Evolutionary conservation across 1,140 invertebrate genomes (phyloP), one percentile per base, ranked within the genome.

Genomic region (Paramacrobiotus metropolitanus): DNA sequence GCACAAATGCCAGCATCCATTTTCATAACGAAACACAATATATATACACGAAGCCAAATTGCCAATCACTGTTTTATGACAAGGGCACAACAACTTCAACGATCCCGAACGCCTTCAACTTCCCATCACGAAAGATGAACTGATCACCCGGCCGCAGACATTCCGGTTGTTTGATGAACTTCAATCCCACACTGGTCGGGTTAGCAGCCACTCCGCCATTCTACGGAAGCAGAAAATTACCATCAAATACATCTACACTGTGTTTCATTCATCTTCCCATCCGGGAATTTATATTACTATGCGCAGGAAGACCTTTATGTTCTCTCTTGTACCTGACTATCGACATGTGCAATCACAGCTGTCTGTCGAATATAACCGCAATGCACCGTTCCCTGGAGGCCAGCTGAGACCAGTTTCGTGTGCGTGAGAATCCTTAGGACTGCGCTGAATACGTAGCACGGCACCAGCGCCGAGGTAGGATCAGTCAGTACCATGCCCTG

Each of bases 341-440:
- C 48, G 4, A 84, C 83, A 21, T 78, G 81, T 55, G 80, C 81
- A 28, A 92, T 82, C 24, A 93, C 82, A 21, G 87, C 90, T 0
- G 90, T 95, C 74, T 96, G 93, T 9, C 89, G 75, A 20, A 97
- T 85, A 69, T 90, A 95, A 1, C 88, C 90, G 62, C 95, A 85
- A 69, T 95, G 87, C 1, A 96, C 82, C 0, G 89, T 93, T 29
- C 86, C 84, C 77, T 95, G 88, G 74, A 91, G 94, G 21, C 89
- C 89, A 2, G 79, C 80, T 64, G 81, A 83, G 63, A 95, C 91
- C 24, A 81, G 80, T 1, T 81, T 86, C 0, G 82, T 77, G 71
- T 94, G 88, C 66, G 83, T 86, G 4, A 94, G 74, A 2, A 95
- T 80, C 31, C 82, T 82, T 2, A 96, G 82, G 60, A 81, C 83